Evolutionary conservation across 2,797 vertebrate genomes (phyloP), one percentile per base, ranked within the genome.

Genomic region (Mormyrus proboscirostris): DNA sequence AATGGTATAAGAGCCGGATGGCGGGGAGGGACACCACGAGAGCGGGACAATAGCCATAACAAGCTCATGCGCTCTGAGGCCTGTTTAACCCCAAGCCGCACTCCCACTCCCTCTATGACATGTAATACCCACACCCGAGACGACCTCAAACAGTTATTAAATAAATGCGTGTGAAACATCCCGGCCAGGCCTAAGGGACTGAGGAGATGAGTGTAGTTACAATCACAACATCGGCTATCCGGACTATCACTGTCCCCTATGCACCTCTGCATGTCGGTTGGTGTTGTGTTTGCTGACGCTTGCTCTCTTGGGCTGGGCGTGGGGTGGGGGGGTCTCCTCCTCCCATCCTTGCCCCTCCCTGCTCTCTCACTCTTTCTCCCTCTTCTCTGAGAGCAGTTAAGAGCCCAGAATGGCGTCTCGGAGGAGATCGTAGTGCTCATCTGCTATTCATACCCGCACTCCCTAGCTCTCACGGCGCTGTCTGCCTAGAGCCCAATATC

Each of bases 1-100:
- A 90, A 92, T 89, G 41, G 87, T 90, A 55, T 49, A 50, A 51
- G 82, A 85, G 65, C n/a, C 88, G 90, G 51, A 53, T 5, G 16
- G 44, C 14, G 10, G 14, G 50, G 8, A 0, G 51, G 50, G 22
- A 85, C 83, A 85, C 47, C 41, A 47, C 6, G 2, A 86, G 29
- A 41, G 51, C 4, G 4, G 53, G 33, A 86, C 85, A 85, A 85
- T 50, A 85, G 44, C 47, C 49, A 29, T 51, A 85, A 85, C 83
- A 85, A 85, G 83, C 83, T 85, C 83, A 33, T n/a, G 8, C 82
- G 4, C 82, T 49, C 82, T 25, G 82, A 51, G 82, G 82, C 82
- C 83, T 25, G 83, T 51, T 85, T 25, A 84, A 85, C 83, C 49
- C 83, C 29, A 25, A 85, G 22, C n/a, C 83, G 22, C 25, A 51